phyloP scores from a whole-genome alignment of 64 coral and sea anemone genomes.

The Montipora cactus region DNA sequence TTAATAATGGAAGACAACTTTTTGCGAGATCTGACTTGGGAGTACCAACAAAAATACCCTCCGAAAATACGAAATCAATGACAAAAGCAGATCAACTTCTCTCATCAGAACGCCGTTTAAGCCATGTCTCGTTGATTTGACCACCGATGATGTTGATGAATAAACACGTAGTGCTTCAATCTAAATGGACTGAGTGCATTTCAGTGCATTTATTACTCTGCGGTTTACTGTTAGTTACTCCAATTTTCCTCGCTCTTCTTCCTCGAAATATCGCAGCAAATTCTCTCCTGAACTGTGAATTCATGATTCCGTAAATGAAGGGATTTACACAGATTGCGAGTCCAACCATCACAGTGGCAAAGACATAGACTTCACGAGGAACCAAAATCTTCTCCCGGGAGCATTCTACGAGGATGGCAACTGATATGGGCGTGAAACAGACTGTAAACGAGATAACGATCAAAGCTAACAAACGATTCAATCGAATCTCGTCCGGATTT shows the following conservation, averaged over 20 bases:
- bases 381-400: neutral
- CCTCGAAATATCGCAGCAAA: slow-evolving; percentile 35
- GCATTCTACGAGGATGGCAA: slow-evolving; percentile 1
- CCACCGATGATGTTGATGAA: too few relatives aligned
- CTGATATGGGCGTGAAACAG: slow-evolving; percentile 22
- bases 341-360: neutral
- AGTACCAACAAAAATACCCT: too few relatives aligned
- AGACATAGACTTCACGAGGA: slow-evolving; percentile 51
- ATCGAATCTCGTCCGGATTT: slow-evolving; percentile 14
- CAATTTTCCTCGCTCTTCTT: neutral
- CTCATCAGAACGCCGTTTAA: too few relatives aligned
- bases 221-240: neutral
- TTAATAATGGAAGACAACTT: too few relatives aligned
- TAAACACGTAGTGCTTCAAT: too few relatives aligned
- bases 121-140: too few relatives aligned
- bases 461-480: neutral
- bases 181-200: neutral
- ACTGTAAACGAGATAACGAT: slow-evolving; percentile 13
- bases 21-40: too few relatives aligned
- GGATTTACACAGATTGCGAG: slow-evolving; percentile 38
- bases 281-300: slow-evolving; percentile 43
- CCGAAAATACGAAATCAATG: too few relatives aligned
- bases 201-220: neutral
- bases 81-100: too few relatives aligned
- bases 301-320: slow-evolving; percentile 63